These are phyloP conservation scores for Cossypha heuglini DNA, from an alignment of 2,797 vertebrate species.

Conservation along the genomic window DNA sequence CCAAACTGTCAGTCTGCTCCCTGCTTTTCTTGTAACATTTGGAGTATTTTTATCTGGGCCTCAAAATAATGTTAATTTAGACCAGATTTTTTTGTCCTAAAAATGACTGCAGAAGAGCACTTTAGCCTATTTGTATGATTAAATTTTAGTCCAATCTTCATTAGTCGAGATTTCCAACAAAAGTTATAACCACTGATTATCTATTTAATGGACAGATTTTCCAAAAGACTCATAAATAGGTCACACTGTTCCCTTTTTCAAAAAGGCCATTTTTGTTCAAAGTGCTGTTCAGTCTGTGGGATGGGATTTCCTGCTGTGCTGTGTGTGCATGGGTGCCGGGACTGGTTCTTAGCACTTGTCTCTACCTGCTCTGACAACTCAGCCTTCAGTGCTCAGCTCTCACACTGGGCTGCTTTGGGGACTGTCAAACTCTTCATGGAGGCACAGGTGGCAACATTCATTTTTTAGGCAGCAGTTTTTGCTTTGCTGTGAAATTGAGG, in stretches of 20 bases:
- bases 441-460: neutral
- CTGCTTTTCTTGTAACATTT: neutral
- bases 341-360: neutral
- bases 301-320: neutral
- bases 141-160: neutral
- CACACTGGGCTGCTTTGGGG: neutral
- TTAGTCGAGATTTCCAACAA: neutral
- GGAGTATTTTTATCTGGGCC: neutral
- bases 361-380: neutral
- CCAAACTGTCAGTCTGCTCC: neutral
- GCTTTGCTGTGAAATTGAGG: neutral
- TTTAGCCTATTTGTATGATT: neutral
- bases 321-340: rapidly evolving
- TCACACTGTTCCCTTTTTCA: neutral
- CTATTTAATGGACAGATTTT: neutral
- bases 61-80: neutral
- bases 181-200: neutral
- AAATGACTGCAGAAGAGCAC: neutral
- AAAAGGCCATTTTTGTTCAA: neutral
- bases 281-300: neutral
- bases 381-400: neutral
- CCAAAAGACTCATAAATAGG: neutral
- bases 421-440: neutral
- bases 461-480: neutral
- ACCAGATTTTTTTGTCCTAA: neutral